Evolutionary conservation across 2,113 vertebrate species (phyloP).

Genomic region (Apeltes quadracus): DNA sequence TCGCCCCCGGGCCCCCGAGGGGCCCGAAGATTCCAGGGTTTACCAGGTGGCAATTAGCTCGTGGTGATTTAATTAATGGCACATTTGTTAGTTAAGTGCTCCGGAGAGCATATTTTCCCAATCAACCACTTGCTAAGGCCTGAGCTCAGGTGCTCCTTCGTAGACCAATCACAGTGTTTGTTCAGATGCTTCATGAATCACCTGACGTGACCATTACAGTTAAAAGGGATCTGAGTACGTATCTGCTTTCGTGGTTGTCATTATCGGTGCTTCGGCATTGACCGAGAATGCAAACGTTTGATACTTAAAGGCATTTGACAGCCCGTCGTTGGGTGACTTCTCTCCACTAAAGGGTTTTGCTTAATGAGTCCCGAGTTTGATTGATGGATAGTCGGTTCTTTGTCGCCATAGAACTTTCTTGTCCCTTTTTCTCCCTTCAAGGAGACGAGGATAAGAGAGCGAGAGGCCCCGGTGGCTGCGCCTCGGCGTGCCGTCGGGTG

Average conservation of each 20-base stretch:
- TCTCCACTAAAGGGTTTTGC: background rate
- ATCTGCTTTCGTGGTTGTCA: background rate
- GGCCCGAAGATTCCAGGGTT: background rate
- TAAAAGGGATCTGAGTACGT: background rate
- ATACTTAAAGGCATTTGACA: slow-evolving; percentile 32
- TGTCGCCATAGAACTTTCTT: slow-evolving; percentile 5
- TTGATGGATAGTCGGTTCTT: slow-evolving; percentile 56
- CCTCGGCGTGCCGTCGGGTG: slow-evolving; percentile 27
- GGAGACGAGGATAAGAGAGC: slow-evolving; percentile 49
- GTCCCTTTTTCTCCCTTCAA: slow-evolving; percentile 1
- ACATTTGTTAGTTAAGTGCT: slow-evolving; percentile 1
- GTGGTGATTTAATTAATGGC: background rate
- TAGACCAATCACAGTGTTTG: background rate
- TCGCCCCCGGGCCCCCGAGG: background rate
- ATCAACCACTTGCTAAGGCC: background rate
- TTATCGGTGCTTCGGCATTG: too few species aligned
- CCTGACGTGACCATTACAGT: background rate
- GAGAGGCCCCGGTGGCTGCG: slow-evolving; percentile 42
- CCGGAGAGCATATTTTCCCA: background rate
- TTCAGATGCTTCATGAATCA: too few species aligned
- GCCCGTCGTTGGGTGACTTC: background rate
- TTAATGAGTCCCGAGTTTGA: slow-evolving; percentile 53
- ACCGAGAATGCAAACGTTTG: slow-evolving; percentile 20
- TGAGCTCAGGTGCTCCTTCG: background rate
- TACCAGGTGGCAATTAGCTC: background rate